Conservation (phyloP, 35 echinoderm and acorn worm species). For the Amphiura filiformis region DNA sequence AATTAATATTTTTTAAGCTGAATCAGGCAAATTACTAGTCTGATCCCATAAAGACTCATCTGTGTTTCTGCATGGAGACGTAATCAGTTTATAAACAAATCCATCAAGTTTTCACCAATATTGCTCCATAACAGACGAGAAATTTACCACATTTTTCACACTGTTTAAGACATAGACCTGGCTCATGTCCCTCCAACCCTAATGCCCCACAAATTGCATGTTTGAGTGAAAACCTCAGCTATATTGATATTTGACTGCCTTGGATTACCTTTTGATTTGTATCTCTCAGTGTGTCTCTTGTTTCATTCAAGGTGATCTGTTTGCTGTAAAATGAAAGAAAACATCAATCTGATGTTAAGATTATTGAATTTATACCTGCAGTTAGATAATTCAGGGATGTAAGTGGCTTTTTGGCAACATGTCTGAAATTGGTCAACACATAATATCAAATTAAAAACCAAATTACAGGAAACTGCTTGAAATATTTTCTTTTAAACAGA, state of each 20-base stretch:
- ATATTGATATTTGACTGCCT: not conserved
- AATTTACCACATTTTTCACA: not conserved
- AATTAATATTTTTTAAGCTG: not conserved
- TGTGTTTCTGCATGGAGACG: too few relatives aligned
- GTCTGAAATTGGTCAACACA: too few relatives aligned
- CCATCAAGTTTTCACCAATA: not conserved
- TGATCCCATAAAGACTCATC: too few relatives aligned
- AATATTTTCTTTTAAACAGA: too few relatives aligned
- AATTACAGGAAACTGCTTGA: too few relatives aligned
- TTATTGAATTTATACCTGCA: too few relatives aligned
- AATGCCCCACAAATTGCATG: not conserved
- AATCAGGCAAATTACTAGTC: too few relatives aligned
- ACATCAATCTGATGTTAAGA: too few relatives aligned
- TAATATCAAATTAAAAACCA: too few relatives aligned
- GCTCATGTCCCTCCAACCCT: not conserved
- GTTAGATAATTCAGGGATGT: too few relatives aligned
- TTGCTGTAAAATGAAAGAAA: slow-evolving; percentile 80
- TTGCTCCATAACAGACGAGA: not conserved
- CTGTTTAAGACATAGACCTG: not conserved
- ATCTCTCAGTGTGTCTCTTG: slow-evolving; percentile 84
- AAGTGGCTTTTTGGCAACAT: too few relatives aligned
- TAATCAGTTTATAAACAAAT: not conserved
- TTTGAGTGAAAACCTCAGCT: not conserved
- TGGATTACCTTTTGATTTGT: slow-evolving; percentile 83
- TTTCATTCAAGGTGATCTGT: slow-evolving; percentile 96